These are phyloP conservation scores for Gallinago nigripennis DNA, from an alignment of 2,797 vertebrate species.

Conservation along the genomic window DNA sequence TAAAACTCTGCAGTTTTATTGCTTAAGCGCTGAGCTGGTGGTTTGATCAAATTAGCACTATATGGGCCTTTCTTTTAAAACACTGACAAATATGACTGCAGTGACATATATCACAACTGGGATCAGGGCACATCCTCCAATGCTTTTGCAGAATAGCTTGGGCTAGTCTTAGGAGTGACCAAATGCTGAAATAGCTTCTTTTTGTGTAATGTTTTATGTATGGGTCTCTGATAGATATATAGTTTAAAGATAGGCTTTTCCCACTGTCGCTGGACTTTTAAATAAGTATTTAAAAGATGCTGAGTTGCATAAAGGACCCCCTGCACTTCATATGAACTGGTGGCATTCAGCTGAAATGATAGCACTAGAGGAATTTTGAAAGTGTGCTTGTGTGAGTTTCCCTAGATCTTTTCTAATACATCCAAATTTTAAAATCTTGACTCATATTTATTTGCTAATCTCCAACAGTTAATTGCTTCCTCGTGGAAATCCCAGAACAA, in stretches of 20 bases:
- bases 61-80: not conserved
- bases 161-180: not conserved
- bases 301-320: not conserved
- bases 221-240: not conserved
- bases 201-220: not conserved
- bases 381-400: not conserved
- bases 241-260: not conserved
- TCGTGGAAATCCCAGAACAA: not conserved
- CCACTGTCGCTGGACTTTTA: not conserved
- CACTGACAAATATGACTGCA: not conserved
- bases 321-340: not conserved
- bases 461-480: not conserved
- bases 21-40: not conserved
- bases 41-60: not conserved
- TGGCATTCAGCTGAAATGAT: not conserved
- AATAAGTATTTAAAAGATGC: not conserved
- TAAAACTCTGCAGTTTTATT: not conserved
- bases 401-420: not conserved
- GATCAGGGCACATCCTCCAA: not conserved
- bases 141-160: not conserved
- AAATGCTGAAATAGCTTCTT: not conserved
- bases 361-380: not conserved
- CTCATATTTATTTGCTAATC: not conserved
- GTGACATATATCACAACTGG: not conserved
- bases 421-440: not conserved